These are phyloP conservation scores for Aphidius ervi DNA, from an alignment of 1,140 invertebrate genomes.

Conservation along the genomic window DNA sequence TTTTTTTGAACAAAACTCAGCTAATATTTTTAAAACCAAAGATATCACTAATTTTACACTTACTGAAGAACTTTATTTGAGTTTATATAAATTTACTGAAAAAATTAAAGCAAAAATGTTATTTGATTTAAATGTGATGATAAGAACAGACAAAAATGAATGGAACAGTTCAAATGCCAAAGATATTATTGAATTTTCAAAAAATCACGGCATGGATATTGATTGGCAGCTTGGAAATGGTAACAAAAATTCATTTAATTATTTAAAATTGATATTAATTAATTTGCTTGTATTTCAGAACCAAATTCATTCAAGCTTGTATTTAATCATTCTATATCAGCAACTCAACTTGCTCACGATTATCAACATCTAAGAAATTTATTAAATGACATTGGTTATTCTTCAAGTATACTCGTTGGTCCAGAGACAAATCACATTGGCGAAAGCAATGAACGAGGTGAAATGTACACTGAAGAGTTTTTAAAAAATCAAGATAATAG, in stretches of 20 bases:
- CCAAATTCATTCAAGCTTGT: conserved; percentile 65
- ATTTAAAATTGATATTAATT: neutral
- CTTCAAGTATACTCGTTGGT: conserved; percentile 60
- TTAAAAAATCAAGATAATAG: conserved; percentile 51
- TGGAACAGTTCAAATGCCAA: conserved; percentile 66
- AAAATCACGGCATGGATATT: conserved; percentile 50
- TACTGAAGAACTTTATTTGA: conserved; percentile 35
- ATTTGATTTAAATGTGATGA: conserved; percentile 67
- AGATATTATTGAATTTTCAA: conserved; percentile 61
- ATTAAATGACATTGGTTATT: conserved; percentile 55
- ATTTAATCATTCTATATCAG: conserved; percentile 57
- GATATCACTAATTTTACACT: conserved; percentile 47
- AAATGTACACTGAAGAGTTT: conserved; percentile 60
- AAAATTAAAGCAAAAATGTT: conserved; percentile 57
- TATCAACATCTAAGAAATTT: conserved; percentile 57
- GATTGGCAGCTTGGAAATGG: conserved; percentile 76
- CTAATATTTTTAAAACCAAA: conserved; percentile 12
- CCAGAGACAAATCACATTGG: conserved; percentile 58
- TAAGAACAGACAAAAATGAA: conserved; percentile 53
- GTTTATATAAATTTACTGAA: conserved; percentile 59
- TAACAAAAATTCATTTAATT: conserved; percentile 32
- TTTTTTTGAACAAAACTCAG: conserved; percentile 50
- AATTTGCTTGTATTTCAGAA: conserved; percentile 46
- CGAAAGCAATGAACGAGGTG: conserved; percentile 49
- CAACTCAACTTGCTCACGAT: conserved; percentile 60